phyloP scores from a whole-genome alignment of 1,140 invertebrate genomes.

The Oreohelix idahoensis region DNA sequence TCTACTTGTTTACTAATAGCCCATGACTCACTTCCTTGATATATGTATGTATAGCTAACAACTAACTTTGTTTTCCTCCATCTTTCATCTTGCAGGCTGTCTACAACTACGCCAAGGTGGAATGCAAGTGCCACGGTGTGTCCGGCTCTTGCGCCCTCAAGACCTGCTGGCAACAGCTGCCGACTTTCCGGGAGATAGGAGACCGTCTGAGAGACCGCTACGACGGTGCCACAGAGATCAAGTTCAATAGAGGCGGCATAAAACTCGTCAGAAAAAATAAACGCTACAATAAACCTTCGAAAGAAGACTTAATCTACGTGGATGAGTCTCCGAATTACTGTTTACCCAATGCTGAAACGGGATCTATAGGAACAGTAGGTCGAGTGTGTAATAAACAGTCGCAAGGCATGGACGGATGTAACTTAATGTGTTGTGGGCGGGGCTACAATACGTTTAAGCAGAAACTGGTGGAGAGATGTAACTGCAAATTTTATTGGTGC shows the following conservation, averaged over 20 bases:
- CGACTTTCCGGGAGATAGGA: constrained; percentile 91
- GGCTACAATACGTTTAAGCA: constrained; percentile 89
- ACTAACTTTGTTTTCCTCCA: too few species aligned
- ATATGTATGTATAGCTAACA: too few species aligned
- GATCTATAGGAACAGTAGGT: constrained; percentile 85
- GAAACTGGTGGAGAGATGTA: constrained; percentile 84
- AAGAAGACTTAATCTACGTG: constrained; percentile 84
- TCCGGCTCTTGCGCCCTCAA: constrained; percentile 91
- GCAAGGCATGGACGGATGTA: constrained; percentile 88
- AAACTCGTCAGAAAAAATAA: constrained; percentile 64
- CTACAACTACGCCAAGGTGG: constrained; percentile 88
- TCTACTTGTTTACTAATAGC: too few species aligned
- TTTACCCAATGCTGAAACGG: constrained; percentile 83
- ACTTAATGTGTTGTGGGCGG: constrained; percentile 89
- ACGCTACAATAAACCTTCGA: constrained; percentile 67
- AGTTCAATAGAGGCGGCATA: constrained; percentile 81
- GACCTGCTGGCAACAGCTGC: constrained; percentile 94
- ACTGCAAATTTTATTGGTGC: constrained; percentile 94
- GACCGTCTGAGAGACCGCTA: constrained; percentile 92
- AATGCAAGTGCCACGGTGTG: constrained; percentile 95
- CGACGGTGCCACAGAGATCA: constrained; percentile 91
- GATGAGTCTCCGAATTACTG: constrained; percentile 93
- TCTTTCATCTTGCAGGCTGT: constrained; percentile 80
- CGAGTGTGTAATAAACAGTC: constrained; percentile 69
- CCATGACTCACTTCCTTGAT: too few species aligned